Conservation (phyloP, 2,888 invertebrate genomes). For the Lagria hirta region DNA sequence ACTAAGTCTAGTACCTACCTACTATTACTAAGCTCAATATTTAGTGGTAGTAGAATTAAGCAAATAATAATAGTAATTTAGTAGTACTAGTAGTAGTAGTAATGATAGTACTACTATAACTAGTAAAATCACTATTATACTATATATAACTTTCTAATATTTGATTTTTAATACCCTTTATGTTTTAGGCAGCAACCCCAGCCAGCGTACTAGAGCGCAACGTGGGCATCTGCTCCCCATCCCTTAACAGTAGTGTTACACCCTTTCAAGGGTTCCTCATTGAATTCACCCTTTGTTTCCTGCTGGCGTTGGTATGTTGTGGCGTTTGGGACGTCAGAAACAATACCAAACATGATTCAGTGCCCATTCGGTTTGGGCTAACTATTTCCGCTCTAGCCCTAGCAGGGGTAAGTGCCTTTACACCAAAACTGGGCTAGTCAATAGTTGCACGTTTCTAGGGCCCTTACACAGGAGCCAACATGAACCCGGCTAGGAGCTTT, state of each 20-base stretch:
- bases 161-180: no score
- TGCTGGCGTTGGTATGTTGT: constrained; percentile 67
- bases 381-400: constrained; percentile 66
- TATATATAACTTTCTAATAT: no score
- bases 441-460: constrained; percentile 43
- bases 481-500: constrained; percentile 70
- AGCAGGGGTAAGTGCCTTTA: constrained; percentile 61
- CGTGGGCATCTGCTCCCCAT: constrained; percentile 46
- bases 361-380: constrained; percentile 68
- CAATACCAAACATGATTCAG: constrained; percentile 64
- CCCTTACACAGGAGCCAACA: constrained; percentile 65
- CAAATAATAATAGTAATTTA: no score
- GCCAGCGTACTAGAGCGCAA: constrained; percentile 20
- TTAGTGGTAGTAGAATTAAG: no score
- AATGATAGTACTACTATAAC: no score
- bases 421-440: no score
- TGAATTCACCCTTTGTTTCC: constrained; percentile 67
- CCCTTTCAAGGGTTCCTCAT: constrained; percentile 61
- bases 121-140: no score
- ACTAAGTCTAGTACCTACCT: no score
- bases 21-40: no score
- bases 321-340: constrained; percentile 74
- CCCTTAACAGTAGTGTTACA: constrained; percentile 33
- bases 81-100: no score
- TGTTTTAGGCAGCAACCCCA: constrained; percentile 41